phyloP scores from a whole-genome alignment of 2,113 vertebrate genomes.

The Leucoraja erinaceus region DNA sequence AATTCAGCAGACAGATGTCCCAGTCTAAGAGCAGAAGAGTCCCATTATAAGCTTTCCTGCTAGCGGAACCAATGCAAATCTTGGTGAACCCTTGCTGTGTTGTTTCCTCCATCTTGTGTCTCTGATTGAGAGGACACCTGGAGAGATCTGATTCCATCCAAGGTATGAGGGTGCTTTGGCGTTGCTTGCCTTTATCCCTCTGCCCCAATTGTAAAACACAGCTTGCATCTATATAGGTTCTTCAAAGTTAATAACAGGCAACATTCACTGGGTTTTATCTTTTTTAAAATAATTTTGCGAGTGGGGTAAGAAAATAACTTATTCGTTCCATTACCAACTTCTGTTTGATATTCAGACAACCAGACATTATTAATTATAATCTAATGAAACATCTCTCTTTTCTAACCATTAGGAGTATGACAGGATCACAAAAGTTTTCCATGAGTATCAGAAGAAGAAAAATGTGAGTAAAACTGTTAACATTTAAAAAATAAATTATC shows the following conservation, averaged over 20 bases:
- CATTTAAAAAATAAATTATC: not conserved
- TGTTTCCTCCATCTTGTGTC: not conserved
- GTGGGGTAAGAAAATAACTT: not conserved
- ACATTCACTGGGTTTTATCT: not conserved
- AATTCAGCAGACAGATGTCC: no score
- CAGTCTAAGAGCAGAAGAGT: no score
- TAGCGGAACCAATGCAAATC: no score
- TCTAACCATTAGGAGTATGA: slow-evolving; percentile 73
- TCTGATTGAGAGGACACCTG: not conserved
- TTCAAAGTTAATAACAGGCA: not conserved
- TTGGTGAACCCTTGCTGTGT: not conserved
- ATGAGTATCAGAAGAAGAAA: slow-evolving; percentile 83
- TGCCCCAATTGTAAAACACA: not conserved
- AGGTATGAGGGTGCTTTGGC: not conserved
- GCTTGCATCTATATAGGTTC: not conserved
- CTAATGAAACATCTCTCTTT: not conserved
- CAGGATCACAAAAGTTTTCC: slow-evolving; percentile 70
- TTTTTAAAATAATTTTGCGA: not conserved
- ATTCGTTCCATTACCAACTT: not conserved
- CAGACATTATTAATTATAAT: not conserved
- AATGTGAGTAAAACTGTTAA: slow-evolving; percentile 63
- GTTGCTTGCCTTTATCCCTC: not conserved
- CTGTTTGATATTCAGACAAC: not conserved
- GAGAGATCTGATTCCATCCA: not conserved
- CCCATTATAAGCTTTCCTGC: no score